A percentile compares a stretch with the other conserved stretches of the same genome.
Evolutionary conservation across 2,888 invertebrate species (phyloP).

Genomic region (Callimorpha dominula): DNA sequence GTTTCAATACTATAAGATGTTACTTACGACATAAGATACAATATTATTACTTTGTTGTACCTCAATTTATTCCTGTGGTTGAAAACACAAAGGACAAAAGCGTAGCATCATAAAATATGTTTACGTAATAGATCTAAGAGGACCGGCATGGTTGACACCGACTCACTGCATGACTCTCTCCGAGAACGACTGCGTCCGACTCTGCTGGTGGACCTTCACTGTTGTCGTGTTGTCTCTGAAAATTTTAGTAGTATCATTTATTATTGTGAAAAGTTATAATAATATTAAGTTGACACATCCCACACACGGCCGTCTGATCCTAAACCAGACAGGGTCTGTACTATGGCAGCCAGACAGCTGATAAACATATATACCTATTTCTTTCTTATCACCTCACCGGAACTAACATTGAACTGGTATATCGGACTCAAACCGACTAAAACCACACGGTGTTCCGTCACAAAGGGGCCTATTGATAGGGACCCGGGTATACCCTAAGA

Average conservation of each 20-base stretch:
- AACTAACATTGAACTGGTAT: too few species aligned
- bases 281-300: too few species aligned
- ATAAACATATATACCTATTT: too few species aligned
- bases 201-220: conserved; percentile 88
- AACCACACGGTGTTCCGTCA: too few species aligned
- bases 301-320: too few species aligned
- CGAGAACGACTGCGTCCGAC: conserved; percentile 89
- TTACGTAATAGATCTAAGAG: conserved; percentile 59
- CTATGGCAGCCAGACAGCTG: too few species aligned
- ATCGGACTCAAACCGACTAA: too few species aligned
- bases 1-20: background rate
- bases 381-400: too few species aligned
- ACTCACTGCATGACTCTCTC: conserved; percentile 89
- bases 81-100: background rate
- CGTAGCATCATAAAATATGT: conserved; percentile 9
- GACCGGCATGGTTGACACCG: conserved; percentile 89
- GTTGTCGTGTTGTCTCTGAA: conserved; percentile 91
- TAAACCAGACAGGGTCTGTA: too few species aligned
- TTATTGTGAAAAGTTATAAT: background rate
- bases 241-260: conserved; percentile 1
- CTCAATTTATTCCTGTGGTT: conserved; percentile 6
- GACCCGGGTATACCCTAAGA: too few species aligned
- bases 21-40: background rate
- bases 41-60: background rate
- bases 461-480: too few species aligned